phyloP scores from a whole-genome alignment of 2,888 invertebrate species.

The Podotricha telesiphe region DNA sequence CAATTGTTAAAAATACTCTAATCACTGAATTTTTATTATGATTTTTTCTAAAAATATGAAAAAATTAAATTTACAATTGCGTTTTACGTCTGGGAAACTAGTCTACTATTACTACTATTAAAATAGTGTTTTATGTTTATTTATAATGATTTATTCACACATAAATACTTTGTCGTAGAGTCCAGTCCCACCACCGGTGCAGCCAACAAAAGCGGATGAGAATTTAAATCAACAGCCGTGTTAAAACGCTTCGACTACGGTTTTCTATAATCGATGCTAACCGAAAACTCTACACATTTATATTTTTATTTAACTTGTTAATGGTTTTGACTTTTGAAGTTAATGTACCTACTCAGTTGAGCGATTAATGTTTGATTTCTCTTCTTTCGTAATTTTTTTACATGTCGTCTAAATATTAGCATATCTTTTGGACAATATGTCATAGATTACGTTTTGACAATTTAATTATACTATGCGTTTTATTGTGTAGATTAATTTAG shows the following conservation, averaged over 20 bases:
- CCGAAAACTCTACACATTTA: constrained; percentile 65
- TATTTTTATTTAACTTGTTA: constrained; percentile 64
- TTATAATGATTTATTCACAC: neutral
- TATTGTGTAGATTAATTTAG: constrained; percentile 1
- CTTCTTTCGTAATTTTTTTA: constrained; percentile 16
- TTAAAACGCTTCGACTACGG: constrained; percentile 58
- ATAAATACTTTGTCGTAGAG: constrained; percentile 81
- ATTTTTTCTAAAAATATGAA: neutral
- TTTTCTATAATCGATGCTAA: constrained; percentile 54
- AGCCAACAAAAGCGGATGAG: constrained; percentile 87
- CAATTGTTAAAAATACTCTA: constrained; percentile 4
- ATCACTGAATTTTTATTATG: neutral
- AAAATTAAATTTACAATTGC: constrained; percentile 3
- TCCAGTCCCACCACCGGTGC: constrained; percentile 85
- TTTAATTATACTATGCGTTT: neutral
- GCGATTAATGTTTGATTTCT: constrained; percentile 46
- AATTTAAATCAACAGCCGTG: constrained; percentile 88
- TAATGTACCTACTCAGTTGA: constrained; percentile 56
- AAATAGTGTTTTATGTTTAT: neutral
- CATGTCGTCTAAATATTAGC: constrained; percentile 15
- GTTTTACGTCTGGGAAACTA: constrained; percentile 11
- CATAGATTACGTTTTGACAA: neutral
- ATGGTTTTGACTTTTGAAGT: constrained; percentile 49
- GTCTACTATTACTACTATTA: neutral
- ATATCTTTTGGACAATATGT: constrained; percentile 26